Base-by-base conservation (phyloP, 2,113 vertebrate species). In the Esox niger region DNA sequence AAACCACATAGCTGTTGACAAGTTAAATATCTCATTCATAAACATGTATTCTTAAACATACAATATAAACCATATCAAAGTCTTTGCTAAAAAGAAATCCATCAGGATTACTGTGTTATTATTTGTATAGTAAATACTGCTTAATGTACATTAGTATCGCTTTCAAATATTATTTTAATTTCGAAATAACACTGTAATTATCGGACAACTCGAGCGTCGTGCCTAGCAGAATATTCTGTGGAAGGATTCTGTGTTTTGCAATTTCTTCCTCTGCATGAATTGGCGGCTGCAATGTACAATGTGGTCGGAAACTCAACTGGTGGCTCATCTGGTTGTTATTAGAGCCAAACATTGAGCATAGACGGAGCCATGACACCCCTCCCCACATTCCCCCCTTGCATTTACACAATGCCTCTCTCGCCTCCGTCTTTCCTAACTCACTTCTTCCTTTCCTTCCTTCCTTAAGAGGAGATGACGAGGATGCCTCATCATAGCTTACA, bases 241-340 rank as follows among this genome's bases (percentile, higher is more conserved):
- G n/a, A n/a, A 52, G 47, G 6, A 52, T 52, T 17, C n/a, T n/a
- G 9, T 21, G 47, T 23, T 52, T 21, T 52, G 47, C n/a, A 5
- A 52, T 52, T 52, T 21, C n/a, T 52, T 52, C 47, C 47, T 21
- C 47, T 49, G 10, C n/a, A 21, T 6, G n/a, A n/a, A 23, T 21
- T 52, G 47, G 13, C 15, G 38, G 38, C 38, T 43, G 15, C 38
- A 43, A 43, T 52, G 47, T 38, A 35, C 47, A 13, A 30, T 64
- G 66, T 52, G 62, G 66, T 69, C 38, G 66, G 60, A 69, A 69
- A 64, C 30, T 47, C 61, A 63, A 59, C 13, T 59, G 55, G 73
- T 64, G 59, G 58, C 25, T 47, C 61, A 63, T 64, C 43, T 47
- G 66, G 38, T 21, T 59, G 20, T 69, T 56, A 74, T 74, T 74